Evolutionary conservation across 2,113 vertebrate genomes (phyloP).

Genomic region (Phalacrocorax brasilianus): DNA sequence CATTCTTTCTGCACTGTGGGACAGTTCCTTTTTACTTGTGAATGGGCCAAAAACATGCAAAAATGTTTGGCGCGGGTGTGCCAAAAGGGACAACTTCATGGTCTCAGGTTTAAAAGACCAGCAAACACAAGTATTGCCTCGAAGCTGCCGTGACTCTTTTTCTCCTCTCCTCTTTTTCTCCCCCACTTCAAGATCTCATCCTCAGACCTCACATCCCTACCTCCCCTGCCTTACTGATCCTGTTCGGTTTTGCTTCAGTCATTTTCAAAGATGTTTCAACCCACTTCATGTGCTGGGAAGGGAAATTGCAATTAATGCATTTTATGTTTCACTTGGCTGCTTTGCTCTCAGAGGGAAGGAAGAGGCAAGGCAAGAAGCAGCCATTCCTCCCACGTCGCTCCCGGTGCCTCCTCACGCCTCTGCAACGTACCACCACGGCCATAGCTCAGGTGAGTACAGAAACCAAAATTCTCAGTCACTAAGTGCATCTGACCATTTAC

Average conservation of each 20-base stretch:
- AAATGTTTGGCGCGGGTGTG: neutral
- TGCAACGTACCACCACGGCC: accelerated
- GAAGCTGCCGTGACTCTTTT: accelerated
- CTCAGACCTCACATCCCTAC: neutral
- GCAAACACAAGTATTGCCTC: neutral
- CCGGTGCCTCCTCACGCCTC: neutral
- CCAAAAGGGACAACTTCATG: neutral
- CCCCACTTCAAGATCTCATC: neutral
- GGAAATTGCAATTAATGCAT: neutral
- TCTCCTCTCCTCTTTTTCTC: neutral
- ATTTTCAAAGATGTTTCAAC: neutral
- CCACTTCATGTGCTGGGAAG: neutral
- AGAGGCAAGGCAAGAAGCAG: neutral
- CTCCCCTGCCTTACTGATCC: neutral
- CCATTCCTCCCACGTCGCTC: neutral
- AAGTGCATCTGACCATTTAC: neutral
- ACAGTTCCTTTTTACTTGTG: neutral
- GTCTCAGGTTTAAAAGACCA: neutral
- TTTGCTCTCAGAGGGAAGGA: neutral
- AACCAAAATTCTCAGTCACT: neutral
- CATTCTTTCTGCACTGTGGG: neutral
- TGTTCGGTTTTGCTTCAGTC: neutral
- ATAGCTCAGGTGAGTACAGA: neutral
- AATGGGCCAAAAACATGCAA: neutral
- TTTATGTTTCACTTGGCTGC: neutral